Evolutionary conservation across 2,888 invertebrate genomes (phyloP), one percentile per base, ranked within the genome.

Genomic region (Agrochola litura): DNA sequence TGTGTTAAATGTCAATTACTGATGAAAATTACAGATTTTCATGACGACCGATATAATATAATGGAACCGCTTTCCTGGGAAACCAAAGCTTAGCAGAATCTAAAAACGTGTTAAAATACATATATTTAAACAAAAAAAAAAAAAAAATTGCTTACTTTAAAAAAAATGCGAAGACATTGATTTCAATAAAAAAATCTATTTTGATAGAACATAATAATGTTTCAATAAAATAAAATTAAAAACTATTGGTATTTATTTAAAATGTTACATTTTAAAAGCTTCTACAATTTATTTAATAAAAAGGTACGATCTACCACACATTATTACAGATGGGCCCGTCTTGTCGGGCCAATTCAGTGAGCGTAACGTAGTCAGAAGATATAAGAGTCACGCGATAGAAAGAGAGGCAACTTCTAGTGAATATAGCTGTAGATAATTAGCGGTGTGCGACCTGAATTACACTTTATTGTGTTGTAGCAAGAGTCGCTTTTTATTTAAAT

Each of bases 201-300:
- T 52, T 54, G 1, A 73, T 67, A 70, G 54, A 60, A 81, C 37
- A 66, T 30, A 37, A 63, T 30, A 46, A 71, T 71, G 43, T 37
- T 19, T 58, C 30, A 56, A 61, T 64, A 70, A 25, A 80, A 82
- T 56, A 63, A 41, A 70, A 46, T 63, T 60, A 77, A 77, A 16
- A 77, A 58, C 74, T 81, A 83, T 58, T 83, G 84, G 83, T 83
- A 84, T 73, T 70, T 71, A 70, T 69, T 76, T 66, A 30, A 60
- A 76, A 76, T 19, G 41, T 66, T 66, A 58, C 54, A 68, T 82
- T 72, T 63, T 41, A 78, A 61, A 78, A 73, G 68, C 43, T 66
- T 77, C 9, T 81, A 73, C 30, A 64, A 14, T 63, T 49, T 63
- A 69, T 54, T 65, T 67, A 46, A 82, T 64, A 30, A 41, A 66